phyloP scores from a whole-genome alignment of 2,888 invertebrate genomes.

The Meandrusa payeni region DNA sequence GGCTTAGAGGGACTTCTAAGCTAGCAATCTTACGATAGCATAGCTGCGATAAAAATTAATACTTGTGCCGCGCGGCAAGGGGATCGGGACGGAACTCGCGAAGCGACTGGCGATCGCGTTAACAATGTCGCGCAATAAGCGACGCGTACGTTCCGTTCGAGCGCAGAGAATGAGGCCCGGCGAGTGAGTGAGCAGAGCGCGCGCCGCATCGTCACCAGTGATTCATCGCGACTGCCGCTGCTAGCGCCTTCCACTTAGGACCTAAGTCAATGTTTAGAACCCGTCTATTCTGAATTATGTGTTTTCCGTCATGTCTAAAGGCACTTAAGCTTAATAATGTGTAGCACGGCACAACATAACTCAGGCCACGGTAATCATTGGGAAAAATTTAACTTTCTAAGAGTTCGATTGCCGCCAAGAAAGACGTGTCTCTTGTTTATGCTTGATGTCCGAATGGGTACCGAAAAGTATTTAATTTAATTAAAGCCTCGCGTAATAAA shows the following conservation, averaged over 20 bases:
- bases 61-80: constrained; percentile 9
- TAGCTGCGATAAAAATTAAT: constrained; percentile 4
- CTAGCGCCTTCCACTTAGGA: constrained; percentile 9
- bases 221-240: constrained; percentile 27
- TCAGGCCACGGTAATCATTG: too few relatives aligned
- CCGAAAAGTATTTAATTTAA: too few relatives aligned
- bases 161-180: constrained; percentile 41
- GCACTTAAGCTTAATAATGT: too few relatives aligned
- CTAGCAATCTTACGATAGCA: background rate
- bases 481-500: too few relatives aligned
- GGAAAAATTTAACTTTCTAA: too few relatives aligned
- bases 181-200: constrained; percentile 31
- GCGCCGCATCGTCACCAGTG: constrained; percentile 24
- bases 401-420: too few relatives aligned
- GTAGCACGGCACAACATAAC: too few relatives aligned
- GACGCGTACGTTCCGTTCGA: constrained; percentile 38
- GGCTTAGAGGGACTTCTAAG: background rate
- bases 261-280: background rate
- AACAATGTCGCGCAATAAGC: constrained; percentile 26
- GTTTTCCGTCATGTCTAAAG: too few relatives aligned
- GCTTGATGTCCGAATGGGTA: too few relatives aligned
- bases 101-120: constrained; percentile 19
- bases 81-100: constrained; percentile 16
- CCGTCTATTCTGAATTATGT: too few relatives aligned
- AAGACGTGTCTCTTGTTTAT: too few relatives aligned